A percentile compares a stretch with the other conserved stretches of the same genome.
Evolutionary conservation across 2,113 vertebrate species (phyloP).

Genomic region (crab-eating macaque (Macaca fascicularis)): DNA sequence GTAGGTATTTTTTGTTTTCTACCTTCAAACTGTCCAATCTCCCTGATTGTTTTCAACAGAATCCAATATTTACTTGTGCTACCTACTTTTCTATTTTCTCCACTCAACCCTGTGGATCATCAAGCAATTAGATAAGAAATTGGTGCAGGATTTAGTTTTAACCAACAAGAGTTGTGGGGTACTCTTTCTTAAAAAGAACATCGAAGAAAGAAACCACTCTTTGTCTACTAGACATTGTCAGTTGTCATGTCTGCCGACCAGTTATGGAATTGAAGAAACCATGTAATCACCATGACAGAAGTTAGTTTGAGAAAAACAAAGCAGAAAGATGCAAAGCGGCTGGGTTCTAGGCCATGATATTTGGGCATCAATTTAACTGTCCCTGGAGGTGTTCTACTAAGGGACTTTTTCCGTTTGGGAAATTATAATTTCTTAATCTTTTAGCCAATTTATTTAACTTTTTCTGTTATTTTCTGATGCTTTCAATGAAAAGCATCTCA

Average conservation of each 20-base stretch:
- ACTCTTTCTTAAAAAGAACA: not conserved
- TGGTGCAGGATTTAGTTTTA: not conserved
- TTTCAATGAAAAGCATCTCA: not conserved
- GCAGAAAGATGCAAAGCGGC: not conserved
- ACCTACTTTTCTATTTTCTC: not conserved
- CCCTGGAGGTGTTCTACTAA: not conserved
- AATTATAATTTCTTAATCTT: not conserved
- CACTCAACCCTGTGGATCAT: not conserved
- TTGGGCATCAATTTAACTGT: not conserved
- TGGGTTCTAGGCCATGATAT: not conserved
- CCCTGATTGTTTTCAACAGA: not conserved
- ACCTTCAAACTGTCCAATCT: not conserved
- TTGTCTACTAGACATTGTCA: not conserved
- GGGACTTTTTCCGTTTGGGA: not conserved
- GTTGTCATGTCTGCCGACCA: not conserved
- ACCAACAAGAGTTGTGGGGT: not conserved
- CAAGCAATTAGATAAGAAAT: not conserved
- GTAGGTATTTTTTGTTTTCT: not conserved
- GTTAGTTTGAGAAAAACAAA: not conserved
- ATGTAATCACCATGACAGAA: not conserved
- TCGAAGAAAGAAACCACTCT: not conserved
- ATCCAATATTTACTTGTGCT: not conserved
- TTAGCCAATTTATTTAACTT: not conserved
- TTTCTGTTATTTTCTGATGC: not conserved
- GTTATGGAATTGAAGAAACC: not conserved